phyloP scores from a whole-genome alignment of 92 coral and sea anemone species.

The Epizoanthus ramosus region DNA sequence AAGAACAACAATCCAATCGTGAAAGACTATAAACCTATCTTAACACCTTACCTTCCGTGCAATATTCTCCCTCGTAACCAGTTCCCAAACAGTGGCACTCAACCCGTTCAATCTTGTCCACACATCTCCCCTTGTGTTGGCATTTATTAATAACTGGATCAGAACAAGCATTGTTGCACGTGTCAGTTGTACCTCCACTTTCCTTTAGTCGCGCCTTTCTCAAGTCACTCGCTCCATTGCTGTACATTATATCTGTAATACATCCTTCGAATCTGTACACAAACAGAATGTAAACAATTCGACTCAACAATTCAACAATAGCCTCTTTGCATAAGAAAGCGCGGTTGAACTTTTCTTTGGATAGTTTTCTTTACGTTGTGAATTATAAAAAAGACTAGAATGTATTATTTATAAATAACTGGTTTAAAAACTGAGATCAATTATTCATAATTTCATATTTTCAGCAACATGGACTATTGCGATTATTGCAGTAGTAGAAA shows the following conservation, averaged over 20 bases:
- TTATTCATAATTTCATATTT: slow-evolving; percentile 29
- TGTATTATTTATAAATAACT: slow-evolving; percentile 44
- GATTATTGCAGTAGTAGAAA: neutral
- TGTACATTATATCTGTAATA: slow-evolving; percentile 57
- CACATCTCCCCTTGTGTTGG: slow-evolving; percentile 64
- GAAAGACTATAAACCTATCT: neutral
- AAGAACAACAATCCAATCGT: too few relatives aligned
- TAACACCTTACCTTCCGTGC: slow-evolving; percentile 66
- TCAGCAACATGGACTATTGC: slow-evolving; percentile 17
- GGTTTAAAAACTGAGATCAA: slow-evolving; percentile 39
- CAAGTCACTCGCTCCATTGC: slow-evolving; percentile 10
- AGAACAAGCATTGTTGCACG: slow-evolving; percentile 69
- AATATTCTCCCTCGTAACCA: slow-evolving; percentile 78
- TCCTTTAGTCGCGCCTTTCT: slow-evolving; percentile 48
- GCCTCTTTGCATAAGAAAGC: neutral
- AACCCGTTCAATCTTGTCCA: slow-evolving; percentile 60
- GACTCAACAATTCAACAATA: neutral
- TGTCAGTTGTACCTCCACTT: slow-evolving; percentile 52
- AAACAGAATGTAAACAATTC: neutral
- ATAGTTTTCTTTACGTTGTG: slow-evolving; percentile 23
- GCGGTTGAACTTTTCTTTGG: slow-evolving; percentile 1
- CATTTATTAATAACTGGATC: slow-evolving; percentile 64
- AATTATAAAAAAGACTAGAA: slow-evolving; percentile 30
- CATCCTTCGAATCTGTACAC: slow-evolving; percentile 72
- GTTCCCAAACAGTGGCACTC: slow-evolving; percentile 82